Percentiles rank a stretch among this genome's conserved stretches.
These are phyloP conservation scores for Cyanoramphus novaezelandiae DNA, from an alignment of 2,113 vertebrate genomes.

Conservation along the genomic window DNA sequence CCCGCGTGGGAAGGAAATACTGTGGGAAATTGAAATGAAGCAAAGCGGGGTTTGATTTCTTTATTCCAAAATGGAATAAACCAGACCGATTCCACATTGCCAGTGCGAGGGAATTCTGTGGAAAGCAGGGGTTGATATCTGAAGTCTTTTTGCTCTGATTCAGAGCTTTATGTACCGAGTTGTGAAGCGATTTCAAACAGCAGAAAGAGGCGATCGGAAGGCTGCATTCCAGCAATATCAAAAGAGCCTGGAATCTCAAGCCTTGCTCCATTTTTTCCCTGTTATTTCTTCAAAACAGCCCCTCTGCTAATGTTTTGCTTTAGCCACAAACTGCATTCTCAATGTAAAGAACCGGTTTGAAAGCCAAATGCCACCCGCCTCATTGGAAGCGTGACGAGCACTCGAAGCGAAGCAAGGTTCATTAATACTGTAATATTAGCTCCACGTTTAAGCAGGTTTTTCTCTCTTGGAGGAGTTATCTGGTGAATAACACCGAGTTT, in stretches of 20 bases:
- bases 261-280: neutral
- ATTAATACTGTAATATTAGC: neutral
- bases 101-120: neutral
- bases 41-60: neutral
- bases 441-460: neutral
- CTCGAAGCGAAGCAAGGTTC: constrained; percentile 3
- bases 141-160: neutral
- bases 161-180: neutral
- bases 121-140: neutral
- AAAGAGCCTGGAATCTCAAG: neutral
- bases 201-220: neutral
- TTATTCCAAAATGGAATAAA: neutral
- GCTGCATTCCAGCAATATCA: neutral
- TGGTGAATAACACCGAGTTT: neutral
- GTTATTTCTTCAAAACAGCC: constrained; percentile 10
- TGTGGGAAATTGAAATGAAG: neutral
- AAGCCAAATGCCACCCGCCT: neutral
- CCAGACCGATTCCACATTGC: neutral
- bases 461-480: neutral
- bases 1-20: neutral
- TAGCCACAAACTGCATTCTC: neutral
- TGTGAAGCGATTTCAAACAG: constrained; percentile 19
- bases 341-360: constrained; percentile 14
- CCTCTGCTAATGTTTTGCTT: constrained; percentile 27
- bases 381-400: neutral